Base-by-base conservation (phyloP, 2,888 invertebrate genomes). In the Ophion costatus region DNA sequence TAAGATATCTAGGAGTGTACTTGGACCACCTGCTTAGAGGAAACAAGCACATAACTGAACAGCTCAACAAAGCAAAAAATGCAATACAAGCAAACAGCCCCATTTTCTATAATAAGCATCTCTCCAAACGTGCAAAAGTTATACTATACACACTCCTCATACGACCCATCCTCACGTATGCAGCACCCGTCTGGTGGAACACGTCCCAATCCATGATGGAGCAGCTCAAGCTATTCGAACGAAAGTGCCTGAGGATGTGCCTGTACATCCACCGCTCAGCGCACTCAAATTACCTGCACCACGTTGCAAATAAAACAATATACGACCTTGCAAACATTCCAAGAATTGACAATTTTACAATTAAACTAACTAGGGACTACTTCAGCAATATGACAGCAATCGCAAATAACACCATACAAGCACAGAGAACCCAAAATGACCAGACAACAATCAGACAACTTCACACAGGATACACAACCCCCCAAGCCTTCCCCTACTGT, bases 111-210 rank as follows among this genome's bases (percentile, higher is more conserved):
- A 70, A 69, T 11, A 80, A 80, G 33, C 33, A 79, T 14, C 61
- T 83, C 1, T 5, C 59, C 1, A 9, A 14, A 0, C 11, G 6
- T 20, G 51, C 80, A 0, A 84, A 84, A 77, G 51, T 77, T 0
- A 80, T 83, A 0, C 6, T 70, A 14, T 83, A 82, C 20, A 7
- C 73, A 14, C 14, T 80, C 9, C n/a, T 86, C 0, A 56, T 83
- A 9, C 57, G 61, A 5, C n/a, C n/a, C n/a, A n/a, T n/a, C n/a
- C n/a, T n/a, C n/a, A n/a, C n/a, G n/a, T n/a, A n/a, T n/a, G n/a
- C n/a, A n/a, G n/a, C n/a, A n/a, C n/a, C n/a, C n/a, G n/a, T n/a
- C n/a, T n/a, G n/a, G n/a, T n/a, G n/a, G n/a, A n/a, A n/a, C n/a
- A n/a, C n/a, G n/a, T n/a, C n/a, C n/a, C n/a, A n/a, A n/a, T n/a